Conservation (phyloP, 2,797 vertebrate genomes). For the Sebastes minor region DNA sequence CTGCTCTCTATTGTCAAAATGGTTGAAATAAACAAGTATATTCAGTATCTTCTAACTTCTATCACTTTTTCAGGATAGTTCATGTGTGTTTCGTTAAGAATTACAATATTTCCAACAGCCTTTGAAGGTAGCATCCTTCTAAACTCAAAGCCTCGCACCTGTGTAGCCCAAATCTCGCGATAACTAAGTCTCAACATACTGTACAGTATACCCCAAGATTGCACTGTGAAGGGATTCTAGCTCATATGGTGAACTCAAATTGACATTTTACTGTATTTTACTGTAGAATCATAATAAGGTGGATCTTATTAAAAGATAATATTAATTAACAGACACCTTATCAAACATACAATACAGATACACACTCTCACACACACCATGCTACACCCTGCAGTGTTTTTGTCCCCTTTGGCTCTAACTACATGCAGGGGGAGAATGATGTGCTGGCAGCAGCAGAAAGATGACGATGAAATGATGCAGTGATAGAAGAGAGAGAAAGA, state of each 20-base stretch:
- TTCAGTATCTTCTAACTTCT: background rate
- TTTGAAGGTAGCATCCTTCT: conserved; percentile 33
- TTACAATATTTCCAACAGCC: background rate
- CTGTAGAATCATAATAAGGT: background rate
- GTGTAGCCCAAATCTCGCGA: conserved; percentile 51
- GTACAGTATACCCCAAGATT: background rate
- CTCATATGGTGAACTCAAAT: background rate
- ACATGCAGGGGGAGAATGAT: conserved; percentile 51
- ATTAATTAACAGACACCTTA: background rate
- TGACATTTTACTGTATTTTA: background rate
- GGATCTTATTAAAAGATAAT: background rate
- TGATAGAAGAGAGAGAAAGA: conserved; percentile 5
- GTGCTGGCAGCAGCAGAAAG: conserved; percentile 57
- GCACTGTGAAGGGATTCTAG: background rate
- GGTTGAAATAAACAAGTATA: background rate
- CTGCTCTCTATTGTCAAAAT: background rate
- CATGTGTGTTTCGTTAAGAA: background rate
- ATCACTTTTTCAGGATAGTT: background rate
- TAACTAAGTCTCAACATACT: background rate
- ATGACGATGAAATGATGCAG: conserved; percentile 41
- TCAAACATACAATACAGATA: background rate
- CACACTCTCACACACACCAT: background rate
- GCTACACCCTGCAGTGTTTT: conserved; percentile 36
- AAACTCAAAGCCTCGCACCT: conserved; percentile 40
- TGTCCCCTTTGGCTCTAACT: conserved; percentile 15